phyloP scores from a whole-genome alignment of 2,888 invertebrate species.

The Dryococelus australis region DNA sequence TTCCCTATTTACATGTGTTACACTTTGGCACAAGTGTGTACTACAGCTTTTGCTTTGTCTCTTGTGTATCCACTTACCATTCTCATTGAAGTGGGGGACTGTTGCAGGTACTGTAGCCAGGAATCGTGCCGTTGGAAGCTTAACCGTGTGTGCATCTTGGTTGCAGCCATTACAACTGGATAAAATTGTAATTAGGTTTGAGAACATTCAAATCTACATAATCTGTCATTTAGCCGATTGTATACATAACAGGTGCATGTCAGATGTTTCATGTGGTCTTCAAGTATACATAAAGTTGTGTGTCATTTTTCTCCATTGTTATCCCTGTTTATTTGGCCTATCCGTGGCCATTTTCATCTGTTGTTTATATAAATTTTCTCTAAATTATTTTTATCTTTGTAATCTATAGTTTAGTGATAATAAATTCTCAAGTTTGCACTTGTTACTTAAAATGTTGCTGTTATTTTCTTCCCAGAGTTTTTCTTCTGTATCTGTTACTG shows the following conservation, averaged over 20 bases:
- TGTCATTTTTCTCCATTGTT: background rate
- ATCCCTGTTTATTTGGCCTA: background rate
- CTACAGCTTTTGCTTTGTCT: too few species aligned
- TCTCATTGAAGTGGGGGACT: background rate
- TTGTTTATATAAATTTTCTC: background rate
- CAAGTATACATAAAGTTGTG: background rate
- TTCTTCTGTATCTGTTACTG: too few species aligned
- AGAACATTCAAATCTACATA: background rate
- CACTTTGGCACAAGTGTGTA: too few species aligned
- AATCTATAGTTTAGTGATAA: constrained; percentile 4
- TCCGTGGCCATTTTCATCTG: background rate
- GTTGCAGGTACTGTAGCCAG: background rate
- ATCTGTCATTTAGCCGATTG: constrained; percentile 8
- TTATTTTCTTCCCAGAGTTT: background rate
- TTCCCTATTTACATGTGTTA: too few species aligned
- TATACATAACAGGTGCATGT: constrained; percentile 16
- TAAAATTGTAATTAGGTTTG: background rate
- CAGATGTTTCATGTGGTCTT: constrained; percentile 2
- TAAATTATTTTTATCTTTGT: background rate
- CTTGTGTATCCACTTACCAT: too few species aligned
- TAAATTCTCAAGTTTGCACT: constrained; percentile 16
- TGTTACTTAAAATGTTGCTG: background rate
- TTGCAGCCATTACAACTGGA: background rate
- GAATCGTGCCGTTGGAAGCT: background rate
- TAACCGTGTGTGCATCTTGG: background rate